Evolutionary conservation across 1,140 invertebrate genomes (phyloP).

Genomic region (Thalassaphorura encarpata): DNA sequence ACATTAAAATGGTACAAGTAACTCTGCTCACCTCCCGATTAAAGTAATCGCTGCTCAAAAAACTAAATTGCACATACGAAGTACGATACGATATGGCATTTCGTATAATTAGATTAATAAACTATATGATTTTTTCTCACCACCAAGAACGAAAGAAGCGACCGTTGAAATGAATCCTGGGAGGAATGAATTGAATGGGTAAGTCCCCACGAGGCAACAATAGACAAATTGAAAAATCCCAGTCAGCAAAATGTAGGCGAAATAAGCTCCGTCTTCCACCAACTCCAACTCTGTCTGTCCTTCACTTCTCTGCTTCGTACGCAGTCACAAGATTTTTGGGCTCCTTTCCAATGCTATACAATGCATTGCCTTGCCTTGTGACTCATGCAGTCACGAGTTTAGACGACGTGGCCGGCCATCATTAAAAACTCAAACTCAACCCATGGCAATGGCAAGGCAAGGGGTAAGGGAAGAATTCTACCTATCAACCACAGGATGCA

Average conservation of each 20-base stretch:
- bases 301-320: slow-evolving; percentile 80
- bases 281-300: slow-evolving; percentile 81
- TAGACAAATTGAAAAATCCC: slow-evolving; percentile 94
- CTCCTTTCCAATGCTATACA: no score
- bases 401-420: no score
- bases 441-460: no score
- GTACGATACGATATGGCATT: background rate
- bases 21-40: no score
- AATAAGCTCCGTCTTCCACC: slow-evolving; percentile 95
- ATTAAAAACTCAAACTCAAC: no score
- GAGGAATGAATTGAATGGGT: slow-evolving; percentile 98
- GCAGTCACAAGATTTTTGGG: no score
- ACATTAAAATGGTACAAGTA: no score
- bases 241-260: slow-evolving; percentile 91
- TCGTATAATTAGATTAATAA: slow-evolving; percentile 1
- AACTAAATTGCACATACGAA: background rate
- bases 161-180: slow-evolving; percentile 98
- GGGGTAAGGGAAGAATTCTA: no score
- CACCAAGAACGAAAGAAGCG: slow-evolving; percentile 90
- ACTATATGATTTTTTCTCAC: slow-evolving; percentile 50
- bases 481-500: no score
- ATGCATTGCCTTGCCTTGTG: no score
- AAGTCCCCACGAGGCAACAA: slow-evolving; percentile 94
- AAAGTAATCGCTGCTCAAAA: no score
- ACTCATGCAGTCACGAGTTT: no score